Evolutionary conservation across 2,888 invertebrate genomes (phyloP).

Genomic region (Halictus quadricinctus): DNA sequence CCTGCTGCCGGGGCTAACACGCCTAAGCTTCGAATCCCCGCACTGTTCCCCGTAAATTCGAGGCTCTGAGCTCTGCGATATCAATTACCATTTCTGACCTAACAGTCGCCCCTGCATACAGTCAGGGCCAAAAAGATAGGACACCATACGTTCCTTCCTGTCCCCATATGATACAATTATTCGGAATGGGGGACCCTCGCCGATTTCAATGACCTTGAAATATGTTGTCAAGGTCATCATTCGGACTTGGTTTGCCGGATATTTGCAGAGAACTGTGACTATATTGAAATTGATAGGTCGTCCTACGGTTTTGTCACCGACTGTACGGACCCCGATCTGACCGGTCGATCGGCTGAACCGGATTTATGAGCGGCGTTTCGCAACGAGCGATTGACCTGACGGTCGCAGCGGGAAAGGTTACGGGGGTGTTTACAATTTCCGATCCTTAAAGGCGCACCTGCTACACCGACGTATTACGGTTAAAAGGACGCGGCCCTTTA

Average conservation of each 20-base stretch:
- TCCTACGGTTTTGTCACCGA: no score
- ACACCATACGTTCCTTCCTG: background rate
- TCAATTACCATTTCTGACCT: slow-evolving; percentile 60
- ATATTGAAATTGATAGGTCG: no score
- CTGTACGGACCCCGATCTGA: background rate
- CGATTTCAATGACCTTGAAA: no score
- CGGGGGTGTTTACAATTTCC: slow-evolving; percentile 52
- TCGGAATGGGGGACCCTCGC: no score
- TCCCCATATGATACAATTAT: background rate
- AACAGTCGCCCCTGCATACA: slow-evolving; percentile 32
- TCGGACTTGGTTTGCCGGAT: no score
- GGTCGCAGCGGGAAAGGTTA: slow-evolving; percentile 22
- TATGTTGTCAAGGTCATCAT: no score
- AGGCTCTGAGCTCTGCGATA: slow-evolving; percentile 18
- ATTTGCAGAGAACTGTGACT: no score
- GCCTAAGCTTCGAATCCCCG: slow-evolving; percentile 25
- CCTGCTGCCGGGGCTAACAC: background rate
- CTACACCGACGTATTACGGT: slow-evolving; percentile 43
- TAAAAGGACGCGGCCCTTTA: slow-evolving; percentile 53
- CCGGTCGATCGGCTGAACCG: slow-evolving; percentile 17
- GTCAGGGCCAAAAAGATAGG: background rate
- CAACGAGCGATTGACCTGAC: slow-evolving; percentile 27
- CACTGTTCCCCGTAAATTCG: slow-evolving; percentile 39
- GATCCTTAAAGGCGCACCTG: slow-evolving; percentile 54
- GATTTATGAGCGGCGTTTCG: slow-evolving; percentile 53